Conservation (phyloP, 2,888 invertebrate species). For the Nephrotoma appendiculata region DNA sequence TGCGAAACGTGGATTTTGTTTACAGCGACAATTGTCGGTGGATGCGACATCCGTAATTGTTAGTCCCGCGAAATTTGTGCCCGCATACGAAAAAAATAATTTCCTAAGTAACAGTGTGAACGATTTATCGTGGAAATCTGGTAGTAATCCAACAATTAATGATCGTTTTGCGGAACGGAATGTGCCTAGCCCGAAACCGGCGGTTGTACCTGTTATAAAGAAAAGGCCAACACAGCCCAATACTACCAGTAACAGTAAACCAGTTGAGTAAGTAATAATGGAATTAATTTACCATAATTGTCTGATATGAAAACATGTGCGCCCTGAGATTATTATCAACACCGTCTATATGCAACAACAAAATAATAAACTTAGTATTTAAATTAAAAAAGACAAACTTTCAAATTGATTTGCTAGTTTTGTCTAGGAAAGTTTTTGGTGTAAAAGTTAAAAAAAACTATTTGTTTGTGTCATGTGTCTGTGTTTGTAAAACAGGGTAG, state of each 20-base stretch:
- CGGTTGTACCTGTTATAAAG: background rate
- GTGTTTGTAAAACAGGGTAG: too few species aligned
- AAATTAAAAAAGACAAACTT: too few species aligned
- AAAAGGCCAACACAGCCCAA: background rate
- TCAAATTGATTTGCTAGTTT: background rate
- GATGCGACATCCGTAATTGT: conserved; percentile 6
- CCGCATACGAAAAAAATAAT: background rate
- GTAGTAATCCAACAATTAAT: background rate
- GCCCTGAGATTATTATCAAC: background rate
- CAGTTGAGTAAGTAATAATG: background rate
- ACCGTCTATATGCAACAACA: background rate
- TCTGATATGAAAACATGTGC: background rate
- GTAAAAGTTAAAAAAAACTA: background rate
- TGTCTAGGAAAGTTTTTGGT: background rate
- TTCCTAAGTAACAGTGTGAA: background rate
- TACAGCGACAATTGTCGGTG: conserved; percentile 13
- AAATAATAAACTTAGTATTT: background rate
- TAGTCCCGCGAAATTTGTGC: background rate
- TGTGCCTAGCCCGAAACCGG: background rate
- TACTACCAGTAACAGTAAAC: background rate
- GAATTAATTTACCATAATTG: too few species aligned
- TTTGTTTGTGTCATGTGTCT: background rate
- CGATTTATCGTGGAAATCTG: background rate
- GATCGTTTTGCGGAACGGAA: background rate
- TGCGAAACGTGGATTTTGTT: conserved; percentile 3